Conservation (phyloP, 2,113 vertebrate species). For the Butorides virescens region DNA sequence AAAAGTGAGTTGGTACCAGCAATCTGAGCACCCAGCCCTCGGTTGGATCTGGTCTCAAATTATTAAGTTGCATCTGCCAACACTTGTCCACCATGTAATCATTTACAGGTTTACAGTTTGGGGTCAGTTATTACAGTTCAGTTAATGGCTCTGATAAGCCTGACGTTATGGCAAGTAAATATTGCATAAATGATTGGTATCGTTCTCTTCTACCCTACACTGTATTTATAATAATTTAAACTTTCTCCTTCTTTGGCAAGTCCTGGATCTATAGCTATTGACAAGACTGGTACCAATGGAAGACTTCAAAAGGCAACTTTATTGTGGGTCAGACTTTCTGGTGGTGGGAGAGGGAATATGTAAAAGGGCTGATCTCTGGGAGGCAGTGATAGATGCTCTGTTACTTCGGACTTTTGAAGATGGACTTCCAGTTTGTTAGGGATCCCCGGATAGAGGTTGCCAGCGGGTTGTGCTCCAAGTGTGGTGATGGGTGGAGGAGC, state of each 20-base stretch:
- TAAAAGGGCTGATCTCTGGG: neutral
- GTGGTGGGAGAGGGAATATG: neutral
- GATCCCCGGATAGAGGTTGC: neutral
- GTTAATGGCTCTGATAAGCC: slow-evolving; percentile 23
- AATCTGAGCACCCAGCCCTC: neutral
- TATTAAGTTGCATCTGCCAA: neutral
- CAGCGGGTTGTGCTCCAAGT: neutral
- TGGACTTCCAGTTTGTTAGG: neutral
- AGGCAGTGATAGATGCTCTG: neutral
- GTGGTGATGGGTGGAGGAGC: neutral
- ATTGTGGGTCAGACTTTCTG: neutral
- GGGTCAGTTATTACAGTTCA: neutral
- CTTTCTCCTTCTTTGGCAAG: neutral
- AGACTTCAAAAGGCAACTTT: neutral
- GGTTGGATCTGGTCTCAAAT: neutral
- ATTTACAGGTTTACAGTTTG: slow-evolving; percentile 37
- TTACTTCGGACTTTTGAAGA: neutral
- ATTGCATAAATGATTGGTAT: neutral
- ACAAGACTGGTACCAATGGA: neutral
- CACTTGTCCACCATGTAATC: neutral
- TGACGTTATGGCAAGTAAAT: neutral
- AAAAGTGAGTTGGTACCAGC: neutral
- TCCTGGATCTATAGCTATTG: neutral
- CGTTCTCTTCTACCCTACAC: neutral
- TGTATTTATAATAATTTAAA: neutral